Base-by-base conservation (phyloP, 2,888 invertebrate species). In the Polydrusus tereticollis region DNA sequence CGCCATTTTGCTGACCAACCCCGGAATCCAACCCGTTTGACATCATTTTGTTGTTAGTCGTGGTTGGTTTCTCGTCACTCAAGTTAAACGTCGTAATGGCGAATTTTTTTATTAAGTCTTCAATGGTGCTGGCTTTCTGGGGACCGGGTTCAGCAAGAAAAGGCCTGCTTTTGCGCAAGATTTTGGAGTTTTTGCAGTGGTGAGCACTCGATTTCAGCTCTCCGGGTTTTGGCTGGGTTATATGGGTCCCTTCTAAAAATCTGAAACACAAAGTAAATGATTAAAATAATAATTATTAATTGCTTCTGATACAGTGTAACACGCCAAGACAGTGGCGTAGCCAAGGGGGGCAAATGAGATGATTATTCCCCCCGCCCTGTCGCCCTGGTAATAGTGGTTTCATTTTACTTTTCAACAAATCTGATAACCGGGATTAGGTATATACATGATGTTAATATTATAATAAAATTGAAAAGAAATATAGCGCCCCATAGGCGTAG, bases 1-100 rank as follows among this genome's bases (percentile, higher is more conserved):
- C 89, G 85, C 95, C 95, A 86, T 94, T 94, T 86, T 94, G 95
- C 87, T 94, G 94, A 86, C 94, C 93, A 78, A 86, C 85, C 85
- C 93, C 93, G 82, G 92, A 90, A 87, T 94, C 93, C 87, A 90
- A 89, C 86, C 93, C 93, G 88, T 94, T 93, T 87, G 93, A 93
- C 94, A 94, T 94, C 92, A 91, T 93, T 73, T 76, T 82, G 41
- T 76, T 76, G 33, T 65, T 68, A n/a, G 60, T 52, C 75, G 73
- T 58, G 67, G 76, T 74, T 75, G 74, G 70, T 73, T 78, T 77
- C 75, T 80, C 79, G 78, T 82, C 80, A 78, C 78, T 79, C 78
- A 80, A 79, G 77, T 79, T 79, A 78, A 78, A 80, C 78, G 77
- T 80, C 72, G 77, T 77, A 75, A 78, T 78, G 67, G 76, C 71